Evolutionary conservation across 2,113 vertebrate species (phyloP).

Genomic region (Takifugu flavidus): DNA sequence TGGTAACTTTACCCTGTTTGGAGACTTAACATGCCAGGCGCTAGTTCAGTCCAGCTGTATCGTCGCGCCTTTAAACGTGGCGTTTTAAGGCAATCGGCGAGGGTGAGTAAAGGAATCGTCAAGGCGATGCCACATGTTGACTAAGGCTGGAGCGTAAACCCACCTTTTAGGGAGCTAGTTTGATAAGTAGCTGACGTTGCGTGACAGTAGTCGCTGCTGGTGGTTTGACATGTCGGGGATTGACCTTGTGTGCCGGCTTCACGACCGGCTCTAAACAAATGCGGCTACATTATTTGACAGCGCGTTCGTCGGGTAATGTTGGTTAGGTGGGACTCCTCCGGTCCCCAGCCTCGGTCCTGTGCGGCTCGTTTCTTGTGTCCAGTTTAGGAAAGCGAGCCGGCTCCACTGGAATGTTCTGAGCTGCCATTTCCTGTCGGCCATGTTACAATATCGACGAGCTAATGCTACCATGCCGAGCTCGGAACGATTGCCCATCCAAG

Average conservation of each 20-base stretch:
- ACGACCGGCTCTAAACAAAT: slow-evolving; percentile 28
- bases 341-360: background rate
- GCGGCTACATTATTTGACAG: background rate
- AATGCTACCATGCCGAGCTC: slow-evolving; percentile 27
- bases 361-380: slow-evolving; percentile 37
- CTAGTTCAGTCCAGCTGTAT: background rate
- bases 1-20: slow-evolving; percentile 7
- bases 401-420: slow-evolving; percentile 73
- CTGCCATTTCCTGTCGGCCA: slow-evolving; percentile 73
- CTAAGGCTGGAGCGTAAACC: background rate
- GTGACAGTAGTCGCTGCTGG: slow-evolving; percentile 62
- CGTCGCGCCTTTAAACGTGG: too few relatives aligned
- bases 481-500: background rate
- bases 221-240: slow-evolving; percentile 68
- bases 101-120: background rate
- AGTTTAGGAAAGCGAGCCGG: slow-evolving; percentile 64
- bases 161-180: background rate
- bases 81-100: background rate
- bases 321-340: background rate
- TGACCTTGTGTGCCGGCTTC: slow-evolving; percentile 70
- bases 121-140: background rate
- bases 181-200: slow-evolving; percentile 48
- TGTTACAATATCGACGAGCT: slow-evolving; percentile 60
- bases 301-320: background rate
- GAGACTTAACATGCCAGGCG: background rate